Conservation (phyloP, 2,113 vertebrate species). For the Plectropomus leopardus region DNA sequence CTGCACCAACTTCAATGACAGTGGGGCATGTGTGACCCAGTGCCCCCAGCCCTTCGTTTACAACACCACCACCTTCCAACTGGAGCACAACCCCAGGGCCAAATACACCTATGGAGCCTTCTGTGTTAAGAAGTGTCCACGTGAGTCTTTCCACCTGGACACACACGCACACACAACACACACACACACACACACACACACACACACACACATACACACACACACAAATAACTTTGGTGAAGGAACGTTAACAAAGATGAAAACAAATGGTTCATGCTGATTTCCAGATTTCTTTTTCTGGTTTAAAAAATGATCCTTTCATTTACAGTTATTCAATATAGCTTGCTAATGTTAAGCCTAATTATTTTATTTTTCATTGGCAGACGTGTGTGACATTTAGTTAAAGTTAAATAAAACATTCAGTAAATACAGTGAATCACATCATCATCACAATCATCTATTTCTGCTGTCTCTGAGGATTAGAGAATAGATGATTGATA, state of each 20-base stretch:
- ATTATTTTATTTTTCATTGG: too few species aligned
- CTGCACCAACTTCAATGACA: slow-evolving; percentile 99
- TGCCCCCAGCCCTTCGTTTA: slow-evolving; percentile 98
- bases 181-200: too few species aligned
- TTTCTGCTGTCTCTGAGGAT: background rate
- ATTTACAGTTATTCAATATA: background rate
- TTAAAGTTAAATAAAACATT: background rate
- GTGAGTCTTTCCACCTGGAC: slow-evolving; percentile 84
- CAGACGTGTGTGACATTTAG: background rate
- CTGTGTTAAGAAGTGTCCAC: slow-evolving; percentile 98
- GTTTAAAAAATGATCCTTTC: background rate
- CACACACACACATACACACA: too few species aligned
- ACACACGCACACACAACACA: too few species aligned
- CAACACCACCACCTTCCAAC: slow-evolving; percentile 96
- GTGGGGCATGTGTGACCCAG: slow-evolving; percentile 97
- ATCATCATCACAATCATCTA: too few species aligned
- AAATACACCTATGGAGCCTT: slow-evolving; percentile 99
- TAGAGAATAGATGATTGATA: background rate
- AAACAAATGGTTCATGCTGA: background rate
- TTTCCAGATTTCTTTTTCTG: background rate
- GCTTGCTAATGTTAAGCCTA: background rate
- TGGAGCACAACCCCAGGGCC: slow-evolving; percentile 95
- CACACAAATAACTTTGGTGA: background rate
- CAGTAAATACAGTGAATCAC: background rate
- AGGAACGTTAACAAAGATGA: too few species aligned